A percentile compares a stretch with the other conserved stretches of the same genome.
Conservation (phyloP, 2,888 invertebrate genomes). For the Chalcosyrphus nemorum region DNA sequence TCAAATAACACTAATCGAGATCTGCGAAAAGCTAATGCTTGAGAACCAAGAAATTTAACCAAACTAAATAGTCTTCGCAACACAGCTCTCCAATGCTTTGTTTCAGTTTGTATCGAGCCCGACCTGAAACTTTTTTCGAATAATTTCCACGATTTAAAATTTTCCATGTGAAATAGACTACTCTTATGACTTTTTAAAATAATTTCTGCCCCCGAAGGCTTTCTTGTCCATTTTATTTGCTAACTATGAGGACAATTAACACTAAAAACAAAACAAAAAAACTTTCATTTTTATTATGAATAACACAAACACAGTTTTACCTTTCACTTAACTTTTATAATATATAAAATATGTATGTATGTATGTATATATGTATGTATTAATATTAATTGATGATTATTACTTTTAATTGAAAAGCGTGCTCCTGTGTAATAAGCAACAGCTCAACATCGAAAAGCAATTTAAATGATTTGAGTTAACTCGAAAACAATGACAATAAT, state of each 20-base stretch:
- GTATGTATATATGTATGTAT: background rate
- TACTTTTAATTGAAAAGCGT: background rate
- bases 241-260: background rate
- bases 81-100: slow-evolving; percentile 1
- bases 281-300: background rate
- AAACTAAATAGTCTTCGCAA: background rate
- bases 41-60: slow-evolving; percentile 7
- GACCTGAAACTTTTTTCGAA: background rate
- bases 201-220: background rate
- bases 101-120: background rate
- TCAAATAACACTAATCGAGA: slow-evolving; percentile 9
- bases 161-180: background rate
- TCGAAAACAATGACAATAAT: background rate
- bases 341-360: background rate
- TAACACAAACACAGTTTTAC: background rate
- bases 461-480: background rate
- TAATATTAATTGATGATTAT: background rate
- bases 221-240: background rate
- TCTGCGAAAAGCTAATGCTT: slow-evolving; percentile 36
- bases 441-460: too few relatives aligned
- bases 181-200: slow-evolving; percentile 26
- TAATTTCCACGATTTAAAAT: slow-evolving; percentile 2
- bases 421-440: too few relatives aligned
- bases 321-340: background rate
- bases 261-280: background rate